phyloP scores from a whole-genome alignment of 37 sponge, comb jelly and placozoan genomes.

The Diacarnus erythraeanus region DNA sequence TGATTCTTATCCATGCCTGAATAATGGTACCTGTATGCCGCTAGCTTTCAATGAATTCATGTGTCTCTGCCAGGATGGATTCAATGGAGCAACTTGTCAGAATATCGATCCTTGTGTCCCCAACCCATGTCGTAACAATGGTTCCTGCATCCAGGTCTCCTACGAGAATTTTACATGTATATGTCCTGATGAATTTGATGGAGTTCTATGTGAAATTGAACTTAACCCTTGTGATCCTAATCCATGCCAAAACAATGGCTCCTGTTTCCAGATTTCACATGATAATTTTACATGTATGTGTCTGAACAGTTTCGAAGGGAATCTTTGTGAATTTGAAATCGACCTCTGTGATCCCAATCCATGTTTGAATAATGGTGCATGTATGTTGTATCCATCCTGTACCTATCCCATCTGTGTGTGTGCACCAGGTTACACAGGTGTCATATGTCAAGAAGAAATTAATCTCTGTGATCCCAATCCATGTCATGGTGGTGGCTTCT shows the following conservation, averaged over 20 bases:
- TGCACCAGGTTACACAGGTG: constrained; percentile 2
- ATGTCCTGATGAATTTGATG: neutral
- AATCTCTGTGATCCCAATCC: neutral
- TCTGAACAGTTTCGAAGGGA: neutral
- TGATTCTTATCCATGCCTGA: neutral
- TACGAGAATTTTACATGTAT: neutral
- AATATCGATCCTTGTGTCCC: constrained; percentile 26
- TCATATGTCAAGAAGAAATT: neutral
- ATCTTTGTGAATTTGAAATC: neutral
- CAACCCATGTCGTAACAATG: constrained; percentile 7
- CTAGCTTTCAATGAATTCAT: neutral
- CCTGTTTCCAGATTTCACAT: neutral
- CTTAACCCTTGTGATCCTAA: neutral
- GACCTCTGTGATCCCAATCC: constrained; percentile 2
- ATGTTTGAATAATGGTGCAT: neutral
- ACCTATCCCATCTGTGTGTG: neutral
- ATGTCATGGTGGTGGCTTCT: neutral
- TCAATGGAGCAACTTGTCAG: neutral
- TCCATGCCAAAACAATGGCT: neutral
- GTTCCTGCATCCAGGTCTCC: neutral
- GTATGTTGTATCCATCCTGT: neutral
- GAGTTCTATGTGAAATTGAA: neutral
- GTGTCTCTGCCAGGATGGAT: neutral
- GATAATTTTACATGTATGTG: neutral
- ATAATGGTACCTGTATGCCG: neutral